Evolutionary conservation across 2,113 vertebrate genomes (phyloP).

Genomic region (Lycocorax pyrrhopterus): DNA sequence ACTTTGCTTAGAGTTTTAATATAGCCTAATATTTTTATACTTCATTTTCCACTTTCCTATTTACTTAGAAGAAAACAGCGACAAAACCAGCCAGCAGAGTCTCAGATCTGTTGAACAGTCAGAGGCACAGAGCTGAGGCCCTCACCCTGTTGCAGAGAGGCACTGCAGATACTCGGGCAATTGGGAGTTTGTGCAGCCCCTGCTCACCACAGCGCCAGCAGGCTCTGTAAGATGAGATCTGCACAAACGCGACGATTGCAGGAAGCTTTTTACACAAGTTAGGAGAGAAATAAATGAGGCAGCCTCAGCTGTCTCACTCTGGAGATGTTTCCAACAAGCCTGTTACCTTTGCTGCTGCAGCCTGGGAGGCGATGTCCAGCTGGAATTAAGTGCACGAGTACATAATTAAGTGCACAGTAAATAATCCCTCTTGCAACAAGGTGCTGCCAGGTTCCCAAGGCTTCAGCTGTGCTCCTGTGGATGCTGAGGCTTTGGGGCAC

Average conservation of each 20-base stretch:
- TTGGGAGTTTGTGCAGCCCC: neutral
- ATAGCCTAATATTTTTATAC: neutral
- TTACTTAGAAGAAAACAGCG: neutral
- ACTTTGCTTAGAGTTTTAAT: neutral
- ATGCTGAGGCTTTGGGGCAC: neutral
- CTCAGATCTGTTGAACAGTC: neutral
- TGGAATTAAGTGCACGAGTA: fast-evolving
- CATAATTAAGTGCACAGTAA: too few species aligned
- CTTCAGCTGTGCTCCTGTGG: neutral
- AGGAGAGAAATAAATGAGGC: neutral
- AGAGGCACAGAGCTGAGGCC: slow-evolving; percentile 48
- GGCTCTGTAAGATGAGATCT: neutral
- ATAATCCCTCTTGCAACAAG: neutral
- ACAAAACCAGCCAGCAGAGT: neutral
- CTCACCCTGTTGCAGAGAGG: slow-evolving; percentile 24
- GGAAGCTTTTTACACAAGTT: neutral
- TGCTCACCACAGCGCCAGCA: neutral
- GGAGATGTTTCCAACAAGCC: neutral
- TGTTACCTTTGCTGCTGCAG: neutral
- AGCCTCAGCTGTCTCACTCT: neutral
- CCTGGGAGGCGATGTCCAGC: neutral
- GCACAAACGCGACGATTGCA: neutral
- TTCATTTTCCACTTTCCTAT: neutral
- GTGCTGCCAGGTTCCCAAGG: neutral
- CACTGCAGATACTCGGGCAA: neutral